Conservation (phyloP, 2,888 invertebrate genomes). For the Leptopilina syphax region DNA sequence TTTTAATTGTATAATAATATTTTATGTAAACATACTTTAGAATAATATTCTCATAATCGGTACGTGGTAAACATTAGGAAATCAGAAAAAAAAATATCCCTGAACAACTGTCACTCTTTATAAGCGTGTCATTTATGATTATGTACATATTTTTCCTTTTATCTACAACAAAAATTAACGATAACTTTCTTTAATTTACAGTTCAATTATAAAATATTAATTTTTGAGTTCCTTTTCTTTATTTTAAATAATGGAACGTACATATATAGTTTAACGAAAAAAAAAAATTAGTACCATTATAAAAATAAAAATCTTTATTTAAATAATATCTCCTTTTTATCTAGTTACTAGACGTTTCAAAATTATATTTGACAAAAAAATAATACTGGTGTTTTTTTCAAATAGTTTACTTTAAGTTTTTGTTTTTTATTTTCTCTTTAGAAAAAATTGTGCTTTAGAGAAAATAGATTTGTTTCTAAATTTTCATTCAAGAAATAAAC, state of each 20-base stretch:
- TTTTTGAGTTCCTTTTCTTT: not conserved
- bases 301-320: slow-evolving; percentile 35
- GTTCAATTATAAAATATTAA: slow-evolving; percentile 6
- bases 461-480: slow-evolving; percentile 28
- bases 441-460: slow-evolving; percentile 40
- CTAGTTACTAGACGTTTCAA: slow-evolving; percentile 13
- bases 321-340: slow-evolving; percentile 12
- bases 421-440: slow-evolving; percentile 9
- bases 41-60: slow-evolving; percentile 65
- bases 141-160: slow-evolving; percentile 25
- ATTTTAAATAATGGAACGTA: slow-evolving; percentile 21
- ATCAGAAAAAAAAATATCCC: slow-evolving; percentile 19
- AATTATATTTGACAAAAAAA: slow-evolving; percentile 23
- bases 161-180: not conserved
- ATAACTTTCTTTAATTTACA: slow-evolving; percentile 4
- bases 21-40: slow-evolving; percentile 68
- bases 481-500: not conserved
- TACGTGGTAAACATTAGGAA: slow-evolving; percentile 64
- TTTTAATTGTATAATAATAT: slow-evolving; percentile 66
- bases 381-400: slow-evolving; percentile 16
- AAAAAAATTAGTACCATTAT: slow-evolving; percentile 19
- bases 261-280: not conserved
- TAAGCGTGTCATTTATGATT: slow-evolving; percentile 23
- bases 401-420: slow-evolving; percentile 3
- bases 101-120: slow-evolving; percentile 34